These are phyloP conservation scores for Phacellophora camtschatica DNA, from an alignment of 30 jellyfish, hydroid and myxozoan species.

Conservation along the genomic window DNA sequence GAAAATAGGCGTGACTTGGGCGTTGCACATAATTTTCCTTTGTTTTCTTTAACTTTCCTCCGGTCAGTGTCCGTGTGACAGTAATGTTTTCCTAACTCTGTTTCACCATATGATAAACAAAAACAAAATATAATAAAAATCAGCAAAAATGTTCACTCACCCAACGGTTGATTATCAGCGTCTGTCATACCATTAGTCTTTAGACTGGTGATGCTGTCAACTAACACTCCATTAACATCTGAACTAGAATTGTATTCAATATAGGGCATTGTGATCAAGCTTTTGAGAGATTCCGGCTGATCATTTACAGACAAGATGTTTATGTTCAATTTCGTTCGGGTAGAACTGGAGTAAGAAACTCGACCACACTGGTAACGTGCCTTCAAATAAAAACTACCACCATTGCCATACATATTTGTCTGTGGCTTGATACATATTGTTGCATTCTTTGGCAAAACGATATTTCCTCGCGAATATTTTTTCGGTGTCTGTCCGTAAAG, in stretches of 20 bases:
- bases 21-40: too few species aligned
- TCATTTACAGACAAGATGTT: neutral
- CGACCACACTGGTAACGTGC: neutral
- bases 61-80: too few species aligned
- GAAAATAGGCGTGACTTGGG: too few species aligned
- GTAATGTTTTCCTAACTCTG: too few species aligned
- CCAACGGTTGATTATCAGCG: neutral
- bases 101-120: too few species aligned
- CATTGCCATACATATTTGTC: neutral
- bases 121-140: too few species aligned
- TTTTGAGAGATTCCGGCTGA: neutral
- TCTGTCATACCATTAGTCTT: neutral
- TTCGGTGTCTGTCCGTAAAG: neutral
- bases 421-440: neutral
- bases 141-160: too few species aligned
- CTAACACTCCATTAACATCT: neutral
- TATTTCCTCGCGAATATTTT: neutral
- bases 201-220: neutral
- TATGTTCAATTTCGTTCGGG: neutral
- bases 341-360: neutral
- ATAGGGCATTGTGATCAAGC: neutral
- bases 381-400: neutral
- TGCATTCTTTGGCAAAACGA: neutral
- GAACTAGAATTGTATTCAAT: neutral
- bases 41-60: too few species aligned